These are phyloP conservation scores for Nixonia krombeini DNA, from an alignment of 1,140 invertebrate species.

Conservation along the genomic window DNA sequence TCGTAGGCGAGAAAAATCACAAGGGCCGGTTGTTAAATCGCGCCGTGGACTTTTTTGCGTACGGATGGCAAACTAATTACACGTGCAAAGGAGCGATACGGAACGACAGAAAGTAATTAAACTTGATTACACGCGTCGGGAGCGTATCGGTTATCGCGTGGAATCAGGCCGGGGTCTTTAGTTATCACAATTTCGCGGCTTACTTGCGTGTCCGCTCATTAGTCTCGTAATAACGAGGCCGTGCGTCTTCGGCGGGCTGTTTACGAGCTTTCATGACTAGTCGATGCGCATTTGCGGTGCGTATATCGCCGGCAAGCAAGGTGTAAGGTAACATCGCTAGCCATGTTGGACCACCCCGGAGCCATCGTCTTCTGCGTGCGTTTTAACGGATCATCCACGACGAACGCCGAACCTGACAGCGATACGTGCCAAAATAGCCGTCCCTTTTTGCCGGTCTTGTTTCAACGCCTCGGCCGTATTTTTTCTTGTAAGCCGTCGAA, in stretches of 20 bases:
- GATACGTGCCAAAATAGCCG: neutral
- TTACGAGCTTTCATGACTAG: constrained; percentile 58
- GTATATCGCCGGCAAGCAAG: constrained; percentile 53
- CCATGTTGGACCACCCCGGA: constrained; percentile 57
- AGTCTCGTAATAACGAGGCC: constrained; percentile 66
- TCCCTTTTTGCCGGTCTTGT: neutral
- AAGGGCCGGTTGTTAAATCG: too few species aligned
- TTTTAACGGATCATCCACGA: constrained; percentile 29
- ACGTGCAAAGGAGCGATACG: too few species aligned
- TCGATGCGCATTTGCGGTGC: constrained; percentile 63
- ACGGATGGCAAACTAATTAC: too few species aligned
- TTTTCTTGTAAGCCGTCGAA: too few species aligned
- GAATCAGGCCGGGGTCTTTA: constrained; percentile 25
- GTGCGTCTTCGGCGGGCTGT: constrained; percentile 55
- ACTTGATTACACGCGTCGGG: too few species aligned
- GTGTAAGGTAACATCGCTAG: constrained; percentile 55
- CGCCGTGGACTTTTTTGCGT: too few species aligned
- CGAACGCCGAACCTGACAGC: neutral
- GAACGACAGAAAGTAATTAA: neutral
- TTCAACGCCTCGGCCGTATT: too few species aligned
- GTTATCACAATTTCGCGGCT: constrained; percentile 39
- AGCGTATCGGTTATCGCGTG: constrained; percentile 31
- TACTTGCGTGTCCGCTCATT: constrained; percentile 48
- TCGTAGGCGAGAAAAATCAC: too few species aligned
- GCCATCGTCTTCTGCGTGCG: constrained; percentile 33